Evolutionary conservation across 2,113 vertebrate species (phyloP), one percentile per base, ranked within the genome.

Genomic region (Paradisaea rubra): DNA sequence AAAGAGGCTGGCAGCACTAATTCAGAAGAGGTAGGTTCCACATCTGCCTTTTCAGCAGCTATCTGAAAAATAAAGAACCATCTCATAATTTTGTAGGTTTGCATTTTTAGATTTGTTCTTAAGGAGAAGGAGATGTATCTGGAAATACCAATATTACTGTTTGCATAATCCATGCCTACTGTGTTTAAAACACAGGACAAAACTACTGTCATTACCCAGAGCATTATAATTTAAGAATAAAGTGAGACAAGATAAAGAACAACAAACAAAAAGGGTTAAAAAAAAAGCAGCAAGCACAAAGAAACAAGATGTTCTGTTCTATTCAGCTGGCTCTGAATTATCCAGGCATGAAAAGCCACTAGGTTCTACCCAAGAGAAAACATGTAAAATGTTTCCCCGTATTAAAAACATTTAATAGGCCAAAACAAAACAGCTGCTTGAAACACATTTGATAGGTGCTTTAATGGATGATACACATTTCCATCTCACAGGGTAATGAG

Each of bases 301-400:
- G 42, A 91, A 82, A 54, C 27, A 88, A 79, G 24, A 77, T 44
- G 76, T 86, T 94, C 71, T 60, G 24, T 76, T 93, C 76, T 76
- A 49, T 76, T 97, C 37, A 81, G 59, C 53, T 91, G 70, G 50
- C 66, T 93, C 42, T 82, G 82, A 93, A 64, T 82, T 84, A 80
- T 22, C 78, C 49, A 95, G 64, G 80, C 85, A 93, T 63, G 35
- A 94, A 96, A 91, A 93, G 54, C 20, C 3, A 10, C 45, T 37
- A 79, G 49, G 52, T 44, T 71, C 45, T 59, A 95, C 39, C 23
- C 41, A 81, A 78, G n/a, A 94, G 61, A 59, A 93, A 94, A 95
- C 80, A 87, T 0, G 21, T 59, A 45, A 77, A 68, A 47, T 45
- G 24, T 19, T 89, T 66, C 56, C 50, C 59, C 45, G 15, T 41